Base-by-base conservation (phyloP, 2,113 vertebrate genomes). In the Ursus arctos region DNA sequence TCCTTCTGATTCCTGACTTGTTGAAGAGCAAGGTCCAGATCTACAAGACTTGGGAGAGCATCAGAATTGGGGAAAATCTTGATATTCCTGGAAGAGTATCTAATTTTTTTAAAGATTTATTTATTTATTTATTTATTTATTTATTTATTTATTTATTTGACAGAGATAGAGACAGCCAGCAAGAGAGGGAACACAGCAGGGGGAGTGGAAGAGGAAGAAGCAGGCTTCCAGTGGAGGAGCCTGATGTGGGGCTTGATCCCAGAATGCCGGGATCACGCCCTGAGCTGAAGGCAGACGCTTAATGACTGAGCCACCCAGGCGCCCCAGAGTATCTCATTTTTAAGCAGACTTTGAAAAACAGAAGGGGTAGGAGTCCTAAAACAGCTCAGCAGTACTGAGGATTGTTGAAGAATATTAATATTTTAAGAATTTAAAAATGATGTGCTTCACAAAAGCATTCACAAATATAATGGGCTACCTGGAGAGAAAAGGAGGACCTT, bases 361-460 rank as follows among this genome's bases (percentile, higher is more conserved):
- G 47, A 59, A 61, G 10, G 3, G 18, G 6, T 77, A 81, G 43
- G 19, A 40, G 14, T 86, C 8, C 49, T 51, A 49, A 40, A 69
- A 87, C 6, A 57, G 18, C 36, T 94, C n/a, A 53, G 53, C 53
- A 82, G 36, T 57, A 82, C 51, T 77, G 59, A 94, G 9, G 57
- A 88, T n/a, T 96, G 9, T 74, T 57, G 31, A 7, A 22, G 14
- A 82, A 79, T 67, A 47, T 93, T 53, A 51, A 10, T 90, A 72
- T 96, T 94, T 74, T 94, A n/a, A 87, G 65, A 87, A 90, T 91
- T 77, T 91, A 21, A n/a, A 94, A 80, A 31, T 55, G 13, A 86
- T n/a, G 40, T 96, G 18, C 36, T 95, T 86, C 28, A 12, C 47
- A 51, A 26, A 82, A 59, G 19, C 65, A 12, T 67, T 95, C 63